These are phyloP conservation scores for Orycteropus afer DNA, from an alignment of 2,113 vertebrate species.

Conservation along the genomic window DNA sequence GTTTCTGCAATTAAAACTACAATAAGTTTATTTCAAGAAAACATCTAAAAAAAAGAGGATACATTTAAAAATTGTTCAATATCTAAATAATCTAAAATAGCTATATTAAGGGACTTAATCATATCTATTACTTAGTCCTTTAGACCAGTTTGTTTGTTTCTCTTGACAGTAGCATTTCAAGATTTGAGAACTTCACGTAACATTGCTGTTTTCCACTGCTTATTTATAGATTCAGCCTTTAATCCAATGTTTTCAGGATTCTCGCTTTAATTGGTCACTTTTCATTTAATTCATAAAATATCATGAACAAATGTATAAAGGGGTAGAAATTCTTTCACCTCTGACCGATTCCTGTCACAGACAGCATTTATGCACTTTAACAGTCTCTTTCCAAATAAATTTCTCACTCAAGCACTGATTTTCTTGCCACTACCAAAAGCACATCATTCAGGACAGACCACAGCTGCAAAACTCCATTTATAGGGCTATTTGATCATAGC, in stretches of 20 bases:
- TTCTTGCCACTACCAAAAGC: conserved; percentile 21
- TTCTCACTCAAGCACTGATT: conserved; percentile 3
- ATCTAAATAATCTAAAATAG: conserved; percentile 51
- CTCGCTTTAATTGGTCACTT: background rate
- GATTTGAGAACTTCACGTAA: conserved; percentile 41
- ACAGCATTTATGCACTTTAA: background rate
- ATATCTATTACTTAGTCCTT: background rate
- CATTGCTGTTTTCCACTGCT: conserved; percentile 22
- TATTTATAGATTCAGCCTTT: conserved; percentile 23
- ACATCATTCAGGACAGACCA: background rate
- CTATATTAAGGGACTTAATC: conserved; percentile 38
- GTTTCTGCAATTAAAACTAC: conserved; percentile 9
- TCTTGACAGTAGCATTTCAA: background rate
- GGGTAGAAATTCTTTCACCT: background rate
- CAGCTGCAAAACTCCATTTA: conserved; percentile 14
- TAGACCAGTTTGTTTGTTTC: conserved; percentile 18
- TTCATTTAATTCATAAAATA: background rate
- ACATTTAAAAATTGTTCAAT: conserved; percentile 24
- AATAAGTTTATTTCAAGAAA: conserved; percentile 39
- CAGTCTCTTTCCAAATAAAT: background rate
- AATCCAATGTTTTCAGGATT: background rate
- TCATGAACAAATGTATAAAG: background rate
- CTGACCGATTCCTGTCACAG: background rate
- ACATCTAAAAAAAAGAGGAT: conserved; percentile 1
- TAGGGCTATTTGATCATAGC: background rate